phyloP scores from a whole-genome alignment of 2,888 invertebrate species.

The Perizoma flavofasciatum region DNA sequence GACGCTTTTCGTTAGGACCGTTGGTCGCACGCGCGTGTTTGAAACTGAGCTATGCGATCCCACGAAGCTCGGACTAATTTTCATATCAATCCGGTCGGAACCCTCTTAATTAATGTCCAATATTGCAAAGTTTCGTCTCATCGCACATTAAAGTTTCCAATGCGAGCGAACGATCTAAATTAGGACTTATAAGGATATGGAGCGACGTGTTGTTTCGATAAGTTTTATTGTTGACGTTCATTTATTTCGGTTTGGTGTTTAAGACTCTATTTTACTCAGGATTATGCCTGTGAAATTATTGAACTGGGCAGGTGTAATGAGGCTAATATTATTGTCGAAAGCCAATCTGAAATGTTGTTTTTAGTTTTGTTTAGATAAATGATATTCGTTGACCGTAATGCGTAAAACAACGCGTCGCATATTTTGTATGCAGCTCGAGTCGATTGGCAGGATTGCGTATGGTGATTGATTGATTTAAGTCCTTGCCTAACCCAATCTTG shows the following conservation, averaged over 20 bases:
- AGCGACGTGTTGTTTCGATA: constrained; percentile 40
- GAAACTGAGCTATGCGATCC: constrained; percentile 1
- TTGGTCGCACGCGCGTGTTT: constrained; percentile 10
- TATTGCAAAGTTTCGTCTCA: neutral
- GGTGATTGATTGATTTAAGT: constrained; percentile 39
- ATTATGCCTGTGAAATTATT: constrained; percentile 17
- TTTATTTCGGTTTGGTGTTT: constrained; percentile 25
- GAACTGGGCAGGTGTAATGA: constrained; percentile 15
- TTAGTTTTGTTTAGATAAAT: constrained; percentile 23
- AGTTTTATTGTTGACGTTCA: constrained; percentile 31
- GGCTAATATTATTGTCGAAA: constrained; percentile 17
- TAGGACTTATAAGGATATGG: constrained; percentile 45
- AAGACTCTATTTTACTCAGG: constrained; percentile 15
- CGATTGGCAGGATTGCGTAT: constrained; percentile 51
- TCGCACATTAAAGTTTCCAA: constrained; percentile 27
- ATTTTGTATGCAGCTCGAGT: constrained; percentile 44
- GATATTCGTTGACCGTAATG: constrained; percentile 29
- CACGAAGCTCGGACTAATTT: neutral
- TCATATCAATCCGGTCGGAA: neutral
- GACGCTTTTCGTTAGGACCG: constrained; percentile 42
- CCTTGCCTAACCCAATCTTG: constrained; percentile 24
- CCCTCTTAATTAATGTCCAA: neutral
- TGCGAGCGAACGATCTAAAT: constrained; percentile 34
- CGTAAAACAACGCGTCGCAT: constrained; percentile 33
- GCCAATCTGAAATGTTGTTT: constrained; percentile 16